A percentile compares a stretch with the other conserved stretches of the same genome.
phyloP scores from a whole-genome alignment of 2,888 invertebrate species.

The Antheraea assamensis region DNA sequence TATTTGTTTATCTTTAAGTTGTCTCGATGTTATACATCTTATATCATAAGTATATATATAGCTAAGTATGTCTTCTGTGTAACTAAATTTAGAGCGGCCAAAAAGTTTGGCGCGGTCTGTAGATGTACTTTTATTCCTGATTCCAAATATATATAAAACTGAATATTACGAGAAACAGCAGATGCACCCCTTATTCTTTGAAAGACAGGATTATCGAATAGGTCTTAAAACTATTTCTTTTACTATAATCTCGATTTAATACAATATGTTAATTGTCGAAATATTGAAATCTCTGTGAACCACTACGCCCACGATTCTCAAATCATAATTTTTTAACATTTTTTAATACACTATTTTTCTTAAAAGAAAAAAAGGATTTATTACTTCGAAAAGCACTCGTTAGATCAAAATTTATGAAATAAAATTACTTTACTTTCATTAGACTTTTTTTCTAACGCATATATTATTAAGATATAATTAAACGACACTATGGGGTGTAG shows the following conservation, averaged over 20 bases:
- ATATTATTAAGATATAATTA: not conserved
- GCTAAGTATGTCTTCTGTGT: too few species aligned
- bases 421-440: not conserved
- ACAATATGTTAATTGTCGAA: not conserved
- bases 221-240: not conserved
- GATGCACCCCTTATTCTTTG: too few species aligned
- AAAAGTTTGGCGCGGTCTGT: too few species aligned
- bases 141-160: too few species aligned
- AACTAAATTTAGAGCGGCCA: too few species aligned
- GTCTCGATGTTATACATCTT: too few species aligned
- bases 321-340: not conserved
- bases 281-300: not conserved
- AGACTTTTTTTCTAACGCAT: not conserved
- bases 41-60: too few species aligned
- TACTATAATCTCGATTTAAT: not conserved
- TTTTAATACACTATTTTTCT: constrained; percentile 11
- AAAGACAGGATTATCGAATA: not conserved
- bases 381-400: constrained; percentile 11
- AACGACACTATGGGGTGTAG: not conserved
- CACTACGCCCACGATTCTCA: not conserved
- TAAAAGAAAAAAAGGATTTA: constrained; percentile 6
- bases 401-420: not conserved
- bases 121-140: too few species aligned
- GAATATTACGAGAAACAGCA: too few species aligned
- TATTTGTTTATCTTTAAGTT: too few species aligned